Percentiles rank a stretch among this genome's conserved stretches.
Conservation (phyloP, 1,140 invertebrate species). For the Macrocentrus cingulum region DNA sequence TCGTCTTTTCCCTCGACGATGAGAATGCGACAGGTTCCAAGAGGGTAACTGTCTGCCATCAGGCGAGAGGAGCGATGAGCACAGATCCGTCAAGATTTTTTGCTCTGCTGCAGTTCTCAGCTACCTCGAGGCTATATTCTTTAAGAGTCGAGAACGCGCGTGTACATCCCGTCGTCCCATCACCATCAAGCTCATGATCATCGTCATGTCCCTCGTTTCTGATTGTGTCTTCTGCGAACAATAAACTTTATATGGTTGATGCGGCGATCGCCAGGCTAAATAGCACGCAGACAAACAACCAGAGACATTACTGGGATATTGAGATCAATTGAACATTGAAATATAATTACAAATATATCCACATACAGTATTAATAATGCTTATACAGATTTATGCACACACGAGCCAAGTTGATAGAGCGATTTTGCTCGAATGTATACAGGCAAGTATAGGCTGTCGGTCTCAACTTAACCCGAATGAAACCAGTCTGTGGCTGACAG, state of each 20-base stretch:
- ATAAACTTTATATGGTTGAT: slow-evolving; percentile 7
- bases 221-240: slow-evolving; percentile 7
- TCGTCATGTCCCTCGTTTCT: not conserved
- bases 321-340: not conserved
- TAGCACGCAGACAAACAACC: too few species aligned
- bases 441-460: slow-evolving; percentile 54
- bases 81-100: slow-evolving; percentile 11
- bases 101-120: not conserved
- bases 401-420: slow-evolving; percentile 44
- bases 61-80: slow-evolving; percentile 1
- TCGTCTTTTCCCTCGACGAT: slow-evolving; percentile 2
- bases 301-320: too few species aligned
- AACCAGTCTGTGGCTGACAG: slow-evolving; percentile 55
- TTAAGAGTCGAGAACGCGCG: not conserved
- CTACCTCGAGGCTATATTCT: slow-evolving; percentile 4
- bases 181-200: not conserved
- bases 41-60: slow-evolving; percentile 4
- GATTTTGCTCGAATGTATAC: slow-evolving; percentile 37
- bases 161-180: not conserved
- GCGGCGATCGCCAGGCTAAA: too few species aligned
- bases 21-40: slow-evolving; percentile 15
- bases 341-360: not conserved
- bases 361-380: too few species aligned
- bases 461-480: slow-evolving; percentile 48
- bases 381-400: too few species aligned